A percentile compares a stretch with the other conserved stretches of the same genome.
phyloP scores from a whole-genome alignment of 2,888 invertebrate species.

The Aspidiotus destructor region DNA sequence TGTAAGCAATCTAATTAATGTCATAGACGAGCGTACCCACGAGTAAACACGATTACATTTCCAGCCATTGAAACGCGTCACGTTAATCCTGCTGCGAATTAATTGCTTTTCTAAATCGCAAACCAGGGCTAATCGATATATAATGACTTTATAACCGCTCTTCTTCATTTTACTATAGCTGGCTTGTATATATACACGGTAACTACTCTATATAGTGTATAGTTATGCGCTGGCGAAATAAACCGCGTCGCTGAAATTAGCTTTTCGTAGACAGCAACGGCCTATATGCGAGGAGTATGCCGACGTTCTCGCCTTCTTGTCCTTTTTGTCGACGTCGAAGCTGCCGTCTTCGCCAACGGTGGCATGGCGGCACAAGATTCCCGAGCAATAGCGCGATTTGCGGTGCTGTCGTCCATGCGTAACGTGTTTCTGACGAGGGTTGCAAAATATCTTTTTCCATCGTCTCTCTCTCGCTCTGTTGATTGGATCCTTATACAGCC shows the following conservation, averaged over 20 bases:
- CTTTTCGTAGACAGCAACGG: not conserved
- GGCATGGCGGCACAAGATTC: no score
- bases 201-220: not conserved
- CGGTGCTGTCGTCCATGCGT: no score
- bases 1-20: slow-evolving; percentile 20
- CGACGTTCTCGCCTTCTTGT: no score
- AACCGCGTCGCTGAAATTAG: slow-evolving; percentile 2
- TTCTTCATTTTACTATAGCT: slow-evolving; percentile 12
- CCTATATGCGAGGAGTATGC: no score
- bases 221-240: not conserved
- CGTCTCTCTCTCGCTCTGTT: no score
- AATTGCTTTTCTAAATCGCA: slow-evolving; percentile 21
- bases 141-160: slow-evolving; percentile 24
- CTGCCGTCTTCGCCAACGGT: no score
- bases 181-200: no score
- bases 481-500: no score
- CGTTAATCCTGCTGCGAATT: slow-evolving; percentile 24
- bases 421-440: no score
- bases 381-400: no score
- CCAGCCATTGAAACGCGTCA: slow-evolving; percentile 11
- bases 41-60: slow-evolving; percentile 13
- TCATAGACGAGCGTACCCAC: slow-evolving; percentile 8
- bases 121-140: slow-evolving; percentile 23
- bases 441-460: no score
- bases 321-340: no score